phyloP scores from a whole-genome alignment of 1,140 invertebrate species.

The Andrena cerasifolii region DNA sequence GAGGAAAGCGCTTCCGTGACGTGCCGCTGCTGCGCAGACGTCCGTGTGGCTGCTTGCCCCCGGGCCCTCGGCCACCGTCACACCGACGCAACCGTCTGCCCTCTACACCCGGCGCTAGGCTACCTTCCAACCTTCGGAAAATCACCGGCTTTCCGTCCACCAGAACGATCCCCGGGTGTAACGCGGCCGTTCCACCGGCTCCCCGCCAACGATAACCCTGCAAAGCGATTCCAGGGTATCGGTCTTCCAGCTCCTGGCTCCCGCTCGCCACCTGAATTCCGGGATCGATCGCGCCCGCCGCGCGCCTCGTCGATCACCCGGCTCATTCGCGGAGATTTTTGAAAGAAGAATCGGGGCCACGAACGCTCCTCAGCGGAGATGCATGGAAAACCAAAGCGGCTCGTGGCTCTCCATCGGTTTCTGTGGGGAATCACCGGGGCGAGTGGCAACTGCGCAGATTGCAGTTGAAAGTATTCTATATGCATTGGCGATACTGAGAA shows the following conservation, averaged over 20 bases:
- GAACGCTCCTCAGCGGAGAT: background rate
- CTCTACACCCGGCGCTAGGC: background rate
- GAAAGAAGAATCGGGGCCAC: conserved; percentile 39
- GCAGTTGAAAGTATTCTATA: too few relatives aligned
- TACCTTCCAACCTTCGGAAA: conserved; percentile 7
- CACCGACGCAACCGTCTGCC: conserved; percentile 5
- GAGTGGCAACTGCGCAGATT: background rate
- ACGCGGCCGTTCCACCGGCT: conserved; percentile 54
- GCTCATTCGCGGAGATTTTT: conserved; percentile 44
- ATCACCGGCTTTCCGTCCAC: conserved; percentile 30
- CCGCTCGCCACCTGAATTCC: conserved; percentile 33
- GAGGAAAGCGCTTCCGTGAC: conserved; percentile 62
- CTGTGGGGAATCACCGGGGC: background rate
- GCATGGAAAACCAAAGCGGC: conserved; percentile 26
- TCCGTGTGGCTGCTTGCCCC: conserved; percentile 35
- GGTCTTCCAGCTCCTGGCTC: conserved; percentile 32
- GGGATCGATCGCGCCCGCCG: conserved; percentile 44
- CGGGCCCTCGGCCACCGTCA: conserved; percentile 5
- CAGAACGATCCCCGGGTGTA: conserved; percentile 52
- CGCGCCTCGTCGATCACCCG: conserved; percentile 53
- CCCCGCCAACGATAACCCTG: conserved; percentile 55
- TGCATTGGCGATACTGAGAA: too few relatives aligned
- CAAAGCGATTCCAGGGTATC: conserved; percentile 57
- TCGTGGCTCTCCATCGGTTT: background rate
- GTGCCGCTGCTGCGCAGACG: conserved; percentile 31